A percentile compares a stretch with the other conserved stretches of the same genome.
phyloP scores from a whole-genome alignment of 2,888 invertebrate genomes.

The Petrophora chlorosata region DNA sequence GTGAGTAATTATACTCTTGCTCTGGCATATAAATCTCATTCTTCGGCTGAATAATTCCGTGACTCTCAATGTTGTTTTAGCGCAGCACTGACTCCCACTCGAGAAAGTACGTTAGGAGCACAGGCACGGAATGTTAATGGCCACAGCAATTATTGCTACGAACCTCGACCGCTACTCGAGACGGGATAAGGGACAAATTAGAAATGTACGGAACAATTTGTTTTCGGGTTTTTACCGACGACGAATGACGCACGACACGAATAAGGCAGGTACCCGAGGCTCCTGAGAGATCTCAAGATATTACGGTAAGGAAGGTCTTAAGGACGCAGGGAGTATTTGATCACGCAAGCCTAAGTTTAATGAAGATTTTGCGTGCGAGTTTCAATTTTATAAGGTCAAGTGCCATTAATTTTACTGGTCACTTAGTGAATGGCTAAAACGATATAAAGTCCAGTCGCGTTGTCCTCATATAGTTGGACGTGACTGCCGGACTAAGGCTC shows the following conservation, averaged over 20 bases:
- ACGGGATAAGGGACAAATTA: constrained; percentile 55
- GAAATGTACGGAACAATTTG: constrained; percentile 39
- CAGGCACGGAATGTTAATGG: constrained; percentile 66
- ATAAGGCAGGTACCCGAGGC: constrained; percentile 31
- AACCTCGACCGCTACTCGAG: constrained; percentile 47
- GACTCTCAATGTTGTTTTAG: constrained; percentile 51
- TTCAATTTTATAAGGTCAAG: constrained; percentile 37
- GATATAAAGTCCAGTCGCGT: constrained; percentile 58
- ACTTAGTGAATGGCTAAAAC: constrained; percentile 61
- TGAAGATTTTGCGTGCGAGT: constrained; percentile 41
- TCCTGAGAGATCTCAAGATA: constrained; percentile 31
- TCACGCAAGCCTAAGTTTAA: constrained; percentile 41
- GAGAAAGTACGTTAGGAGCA: constrained; percentile 61
- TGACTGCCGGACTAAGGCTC: constrained; percentile 56
- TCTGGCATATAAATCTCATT: constrained; percentile 35
- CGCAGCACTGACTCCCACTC: constrained; percentile 50
- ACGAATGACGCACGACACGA: constrained; percentile 36
- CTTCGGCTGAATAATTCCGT: constrained; percentile 40
- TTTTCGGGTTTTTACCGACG: constrained; percentile 36
- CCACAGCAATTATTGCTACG: constrained; percentile 61
- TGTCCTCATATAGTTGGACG: constrained; percentile 53
- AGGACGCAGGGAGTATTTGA: constrained; percentile 32
- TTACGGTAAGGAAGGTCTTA: constrained; percentile 22
- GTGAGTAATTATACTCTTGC: constrained; percentile 24
- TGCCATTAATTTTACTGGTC: constrained; percentile 42